A percentile compares a stretch with the other conserved stretches of the same genome.
These are phyloP conservation scores for Orchesella flavescens DNA, from an alignment of 2,888 invertebrate genomes.

Conservation along the genomic window DNA sequence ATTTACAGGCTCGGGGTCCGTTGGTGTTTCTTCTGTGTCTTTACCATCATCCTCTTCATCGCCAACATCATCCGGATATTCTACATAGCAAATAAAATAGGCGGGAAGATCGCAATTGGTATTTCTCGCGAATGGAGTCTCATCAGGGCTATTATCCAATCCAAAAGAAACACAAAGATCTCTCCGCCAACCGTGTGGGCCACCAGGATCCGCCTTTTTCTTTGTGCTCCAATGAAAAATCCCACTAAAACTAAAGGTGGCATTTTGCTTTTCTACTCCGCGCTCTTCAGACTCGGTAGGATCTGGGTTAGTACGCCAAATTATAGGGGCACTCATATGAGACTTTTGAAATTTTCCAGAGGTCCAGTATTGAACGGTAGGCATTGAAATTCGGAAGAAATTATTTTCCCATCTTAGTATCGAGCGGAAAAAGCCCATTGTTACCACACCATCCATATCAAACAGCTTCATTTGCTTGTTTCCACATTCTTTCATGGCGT, in stretches of 20 bases:
- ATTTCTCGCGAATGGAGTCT: constrained; percentile 4
- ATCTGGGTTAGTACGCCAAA: constrained; percentile 18
- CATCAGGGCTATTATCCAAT: background rate
- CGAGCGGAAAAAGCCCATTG: background rate
- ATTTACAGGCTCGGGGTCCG: no score
- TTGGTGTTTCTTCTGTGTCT: no score
- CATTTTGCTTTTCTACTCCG: background rate
- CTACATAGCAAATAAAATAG: constrained; percentile 28
- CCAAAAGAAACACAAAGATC: constrained; percentile 40
- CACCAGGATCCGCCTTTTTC: constrained; percentile 23
- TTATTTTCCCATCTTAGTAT: background rate
- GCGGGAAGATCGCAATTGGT: constrained; percentile 23
- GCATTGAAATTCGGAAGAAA: constrained; percentile 11
- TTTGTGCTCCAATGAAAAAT: constrained; percentile 22
- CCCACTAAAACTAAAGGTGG: constrained; percentile 11
- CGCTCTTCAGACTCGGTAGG: background rate
- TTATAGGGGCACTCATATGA: constrained; percentile 16
- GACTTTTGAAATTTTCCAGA: constrained; percentile 14
- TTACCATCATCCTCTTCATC: no score
- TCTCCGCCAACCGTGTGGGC: background rate
- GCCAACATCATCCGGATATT: no score
- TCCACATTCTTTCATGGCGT: background rate
- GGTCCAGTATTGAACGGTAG: constrained; percentile 37
- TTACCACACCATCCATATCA: constrained; percentile 27
- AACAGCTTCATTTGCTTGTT: constrained; percentile 16